Evolutionary conservation across 2,113 vertebrate species (phyloP).

Genomic region (Vidua macroura): DNA sequence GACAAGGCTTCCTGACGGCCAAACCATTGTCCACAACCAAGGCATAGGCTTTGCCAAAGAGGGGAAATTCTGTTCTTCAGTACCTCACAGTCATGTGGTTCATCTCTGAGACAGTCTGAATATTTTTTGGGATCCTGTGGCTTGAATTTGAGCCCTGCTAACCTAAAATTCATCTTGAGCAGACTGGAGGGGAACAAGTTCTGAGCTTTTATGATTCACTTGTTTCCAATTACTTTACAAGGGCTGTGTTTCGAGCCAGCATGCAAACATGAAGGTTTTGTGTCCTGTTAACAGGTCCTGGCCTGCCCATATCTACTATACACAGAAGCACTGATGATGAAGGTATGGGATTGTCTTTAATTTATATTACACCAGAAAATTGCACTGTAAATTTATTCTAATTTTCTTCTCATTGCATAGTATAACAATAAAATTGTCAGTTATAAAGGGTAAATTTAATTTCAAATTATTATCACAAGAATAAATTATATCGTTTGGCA

Average conservation of each 20-base stretch:
- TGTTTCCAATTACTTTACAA: accelerated
- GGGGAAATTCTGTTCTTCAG: neutral
- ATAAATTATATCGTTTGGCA: neutral
- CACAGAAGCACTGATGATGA: slow-evolving; percentile 70
- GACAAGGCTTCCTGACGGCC: neutral
- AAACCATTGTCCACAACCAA: neutral
- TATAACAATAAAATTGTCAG: neutral
- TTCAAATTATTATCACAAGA: neutral
- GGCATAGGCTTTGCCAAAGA: neutral
- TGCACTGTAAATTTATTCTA: neutral
- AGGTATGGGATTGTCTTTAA: slow-evolving; percentile 71
- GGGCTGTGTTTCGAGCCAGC: neutral
- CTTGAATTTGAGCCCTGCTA: neutral
- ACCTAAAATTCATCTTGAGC: neutral
- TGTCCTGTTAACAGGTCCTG: slow-evolving; percentile 83
- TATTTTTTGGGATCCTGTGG: neutral
- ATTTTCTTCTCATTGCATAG: neutral
- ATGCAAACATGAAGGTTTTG: neutral
- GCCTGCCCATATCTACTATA: slow-evolving; percentile 81
- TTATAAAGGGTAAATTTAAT: neutral
- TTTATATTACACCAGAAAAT: neutral
- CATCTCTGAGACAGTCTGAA: neutral
- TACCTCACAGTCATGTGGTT: neutral
- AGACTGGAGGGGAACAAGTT: neutral
- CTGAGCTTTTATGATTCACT: neutral